Percentiles rank a stretch among this genome's conserved stretches.
Conservation (phyloP, 2,888 invertebrate species). For the Pseudococcus jackbeardsleyi region DNA sequence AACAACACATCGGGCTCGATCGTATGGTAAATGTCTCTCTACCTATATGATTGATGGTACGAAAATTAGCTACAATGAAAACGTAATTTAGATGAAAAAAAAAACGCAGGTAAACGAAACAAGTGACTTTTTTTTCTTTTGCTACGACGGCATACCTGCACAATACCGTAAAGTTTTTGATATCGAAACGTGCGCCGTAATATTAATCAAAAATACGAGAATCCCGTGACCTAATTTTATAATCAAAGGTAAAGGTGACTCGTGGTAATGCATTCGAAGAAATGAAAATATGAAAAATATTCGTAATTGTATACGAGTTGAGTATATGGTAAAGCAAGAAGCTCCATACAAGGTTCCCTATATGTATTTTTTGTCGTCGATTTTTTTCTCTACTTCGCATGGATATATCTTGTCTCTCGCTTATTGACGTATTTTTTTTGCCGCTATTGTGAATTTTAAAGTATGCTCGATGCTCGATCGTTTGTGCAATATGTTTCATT, state of each 20-base stretch:
- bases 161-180: slow-evolving; percentile 43
- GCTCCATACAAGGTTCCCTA: background rate
- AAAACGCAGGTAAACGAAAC: slow-evolving; percentile 1
- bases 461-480: slow-evolving; percentile 2
- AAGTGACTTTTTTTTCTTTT: slow-evolving; percentile 11
- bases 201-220: slow-evolving; percentile 56
- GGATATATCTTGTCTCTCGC: background rate
- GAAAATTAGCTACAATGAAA: slow-evolving; percentile 28
- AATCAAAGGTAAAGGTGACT: slow-evolving; percentile 49
- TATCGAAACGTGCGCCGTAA: slow-evolving; percentile 37
- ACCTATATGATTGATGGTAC: slow-evolving; percentile 18
- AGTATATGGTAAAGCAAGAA: background rate
- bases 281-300: slow-evolving; percentile 38
- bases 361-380: background rate
- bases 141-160: background rate
- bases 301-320: slow-evolving; percentile 1
- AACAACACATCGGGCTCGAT: background rate
- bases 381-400: background rate
- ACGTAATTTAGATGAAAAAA: slow-evolving; percentile 16
- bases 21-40: background rate
- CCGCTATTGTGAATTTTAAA: slow-evolving; percentile 8
- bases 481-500: slow-evolving; percentile 31
- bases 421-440: background rate
- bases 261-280: slow-evolving; percentile 31
- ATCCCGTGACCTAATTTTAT: slow-evolving; percentile 50